Percentiles rank a stretch among this genome's conserved stretches.
Evolutionary conservation across 1,140 invertebrate genomes (phyloP).

Genomic region (Dendrolimus punctatus): DNA sequence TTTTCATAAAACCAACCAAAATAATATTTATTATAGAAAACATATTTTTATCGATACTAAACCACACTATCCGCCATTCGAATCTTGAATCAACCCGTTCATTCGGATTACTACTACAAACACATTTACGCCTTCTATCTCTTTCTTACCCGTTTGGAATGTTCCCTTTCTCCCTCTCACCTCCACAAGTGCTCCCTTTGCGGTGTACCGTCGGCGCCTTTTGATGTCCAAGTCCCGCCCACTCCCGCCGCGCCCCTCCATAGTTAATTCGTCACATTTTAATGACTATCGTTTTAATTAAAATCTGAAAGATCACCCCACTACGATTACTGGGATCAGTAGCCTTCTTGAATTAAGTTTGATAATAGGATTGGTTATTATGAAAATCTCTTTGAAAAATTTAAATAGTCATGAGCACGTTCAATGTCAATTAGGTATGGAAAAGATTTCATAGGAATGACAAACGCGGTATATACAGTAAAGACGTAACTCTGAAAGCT

Average conservation of each 20-base stretch:
- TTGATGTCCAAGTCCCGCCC: constrained; percentile 56
- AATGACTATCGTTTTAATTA: constrained; percentile 69
- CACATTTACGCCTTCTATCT: constrained; percentile 21
- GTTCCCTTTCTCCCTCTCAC: constrained; percentile 26
- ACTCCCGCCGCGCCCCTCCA: constrained; percentile 23
- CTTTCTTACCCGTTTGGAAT: constrained; percentile 16
- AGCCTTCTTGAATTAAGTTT: background rate
- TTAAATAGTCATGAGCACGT: no score
- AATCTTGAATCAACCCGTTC: constrained; percentile 64
- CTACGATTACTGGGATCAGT: constrained; percentile 9
- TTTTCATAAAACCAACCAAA: no score
- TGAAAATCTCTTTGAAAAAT: no score
- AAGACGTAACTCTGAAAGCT: no score
- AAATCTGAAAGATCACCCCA: constrained; percentile 34
- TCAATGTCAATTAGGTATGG: no score
- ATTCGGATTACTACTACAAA: constrained; percentile 49
- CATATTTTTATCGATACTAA: constrained; percentile 19
- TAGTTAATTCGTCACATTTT: constrained; percentile 63
- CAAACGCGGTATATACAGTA: no score
- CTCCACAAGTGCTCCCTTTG: constrained; percentile 40
- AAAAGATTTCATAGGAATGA: no score
- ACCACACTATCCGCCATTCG: constrained; percentile 47
- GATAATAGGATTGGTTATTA: no score
- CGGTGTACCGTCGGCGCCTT: constrained; percentile 42
- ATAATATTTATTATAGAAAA: no score